Conservation (phyloP, 2,797 vertebrate genomes). For the Amphiprion clarkii region DNA sequence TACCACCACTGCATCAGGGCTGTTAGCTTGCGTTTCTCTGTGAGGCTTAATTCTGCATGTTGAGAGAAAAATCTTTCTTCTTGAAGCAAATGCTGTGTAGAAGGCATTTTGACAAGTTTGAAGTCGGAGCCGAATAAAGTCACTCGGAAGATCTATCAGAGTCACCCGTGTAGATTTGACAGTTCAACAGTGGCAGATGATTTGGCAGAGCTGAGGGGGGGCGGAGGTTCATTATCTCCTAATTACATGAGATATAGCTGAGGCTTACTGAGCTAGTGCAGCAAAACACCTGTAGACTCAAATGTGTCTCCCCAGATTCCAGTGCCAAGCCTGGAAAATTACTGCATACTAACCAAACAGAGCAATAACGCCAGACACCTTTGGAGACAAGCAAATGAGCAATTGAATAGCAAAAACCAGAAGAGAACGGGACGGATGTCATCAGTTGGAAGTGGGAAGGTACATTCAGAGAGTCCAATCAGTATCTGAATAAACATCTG, state of each 20-base stretch:
- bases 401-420: constrained; percentile 28
- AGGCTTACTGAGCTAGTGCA: constrained; percentile 63
- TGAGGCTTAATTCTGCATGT: constrained; percentile 35
- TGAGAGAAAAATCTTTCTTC: constrained; percentile 31
- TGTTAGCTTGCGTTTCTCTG: constrained; percentile 30
- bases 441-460: constrained; percentile 22
- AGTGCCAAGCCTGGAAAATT: constrained; percentile 51
- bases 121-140: constrained; percentile 50
- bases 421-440: constrained; percentile 28
- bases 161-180: constrained; percentile 67
- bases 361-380: constrained; percentile 43
- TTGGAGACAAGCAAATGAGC: constrained; percentile 39
- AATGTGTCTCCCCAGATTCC: constrained; percentile 54
- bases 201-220: constrained; percentile 52
- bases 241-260: constrained; percentile 75
- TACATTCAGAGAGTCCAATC: constrained; percentile 24
- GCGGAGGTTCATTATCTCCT: constrained; percentile 76
- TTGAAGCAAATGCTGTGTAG: constrained; percentile 27
- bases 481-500: constrained; percentile 28
- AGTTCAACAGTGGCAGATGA: constrained; percentile 73
- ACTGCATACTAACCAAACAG: constrained; percentile 62
- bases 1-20: neutral
- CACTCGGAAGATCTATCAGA: constrained; percentile 60
- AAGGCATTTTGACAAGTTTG: constrained; percentile 63
- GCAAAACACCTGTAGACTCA: constrained; percentile 76